Percentiles rank a stretch among this genome's conserved stretches.
phyloP scores from a whole-genome alignment of 2,113 vertebrate species.

The Callorhinus ursinus region DNA sequence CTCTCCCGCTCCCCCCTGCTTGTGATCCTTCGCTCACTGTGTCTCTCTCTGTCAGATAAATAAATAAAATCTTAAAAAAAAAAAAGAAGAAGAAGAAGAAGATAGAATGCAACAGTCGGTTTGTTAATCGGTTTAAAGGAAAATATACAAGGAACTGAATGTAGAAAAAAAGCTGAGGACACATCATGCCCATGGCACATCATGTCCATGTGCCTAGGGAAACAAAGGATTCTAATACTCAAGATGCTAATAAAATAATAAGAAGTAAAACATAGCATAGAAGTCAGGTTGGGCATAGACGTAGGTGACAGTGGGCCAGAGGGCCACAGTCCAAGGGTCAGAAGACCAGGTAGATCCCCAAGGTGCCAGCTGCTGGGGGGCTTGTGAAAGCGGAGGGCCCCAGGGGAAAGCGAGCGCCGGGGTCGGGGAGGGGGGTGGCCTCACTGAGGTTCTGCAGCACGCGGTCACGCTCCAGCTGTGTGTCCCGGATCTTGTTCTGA shows the following conservation, averaged over 20 bases:
- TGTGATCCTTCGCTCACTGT: no score
- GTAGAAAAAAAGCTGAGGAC: not conserved
- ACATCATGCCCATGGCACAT: no score
- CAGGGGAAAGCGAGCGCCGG: accelerated
- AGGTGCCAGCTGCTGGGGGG: not conserved
- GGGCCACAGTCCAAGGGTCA: not conserved
- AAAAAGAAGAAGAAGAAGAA: no score
- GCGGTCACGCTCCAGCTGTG: constrained; percentile 95
- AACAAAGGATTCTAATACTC: not conserved
- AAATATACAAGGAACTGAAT: not conserved
- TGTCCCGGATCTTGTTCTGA: constrained; percentile 98
- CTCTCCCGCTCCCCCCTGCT: no score
- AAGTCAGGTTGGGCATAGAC: not conserved
- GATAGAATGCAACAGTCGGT: no score
- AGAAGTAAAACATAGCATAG: not conserved
- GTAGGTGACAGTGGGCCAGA: not conserved
- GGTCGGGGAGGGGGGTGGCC: not conserved
- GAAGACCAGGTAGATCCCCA: not conserved
- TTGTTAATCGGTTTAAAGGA: not conserved
- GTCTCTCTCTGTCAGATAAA: no score
- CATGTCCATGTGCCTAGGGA: not conserved
- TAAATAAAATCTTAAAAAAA: no score
- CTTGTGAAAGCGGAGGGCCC: not conserved
- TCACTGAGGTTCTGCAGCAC: constrained; percentile 98
- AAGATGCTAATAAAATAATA: not conserved